Conservation (phyloP, 2,888 invertebrate species). For the Scaptodrosophila latifasciaeformis region DNA sequence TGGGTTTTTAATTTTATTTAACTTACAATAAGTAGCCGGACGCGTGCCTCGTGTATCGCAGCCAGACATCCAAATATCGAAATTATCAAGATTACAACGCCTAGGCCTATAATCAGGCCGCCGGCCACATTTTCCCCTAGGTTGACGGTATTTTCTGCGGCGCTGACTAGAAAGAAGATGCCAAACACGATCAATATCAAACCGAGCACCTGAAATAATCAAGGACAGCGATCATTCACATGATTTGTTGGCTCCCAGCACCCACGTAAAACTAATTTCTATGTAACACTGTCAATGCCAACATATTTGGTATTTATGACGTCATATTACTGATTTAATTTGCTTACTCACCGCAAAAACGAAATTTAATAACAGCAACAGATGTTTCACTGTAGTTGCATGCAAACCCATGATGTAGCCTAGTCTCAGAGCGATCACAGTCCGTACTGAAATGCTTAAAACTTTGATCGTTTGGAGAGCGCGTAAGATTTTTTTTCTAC, state of each 20-base stretch:
- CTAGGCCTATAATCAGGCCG: slow-evolving; percentile 63
- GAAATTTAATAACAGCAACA: slow-evolving; percentile 67
- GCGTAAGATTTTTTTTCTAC: too few species aligned
- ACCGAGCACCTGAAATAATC: slow-evolving; percentile 56
- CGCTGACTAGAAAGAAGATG: slow-evolving; percentile 64
- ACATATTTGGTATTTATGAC: not conserved
- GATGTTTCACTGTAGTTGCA: slow-evolving; percentile 64
- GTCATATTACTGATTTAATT: not conserved
- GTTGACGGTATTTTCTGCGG: slow-evolving; percentile 56
- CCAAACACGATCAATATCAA: slow-evolving; percentile 64
- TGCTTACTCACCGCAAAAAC: slow-evolving; percentile 59
- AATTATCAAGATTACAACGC: slow-evolving; percentile 54
- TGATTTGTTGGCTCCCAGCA: slow-evolving; percentile 2
- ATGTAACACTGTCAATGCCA: not conserved
- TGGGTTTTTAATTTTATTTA: not conserved
- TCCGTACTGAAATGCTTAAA: too few species aligned
- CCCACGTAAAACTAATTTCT: not conserved
- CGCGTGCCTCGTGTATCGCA: slow-evolving; percentile 62
- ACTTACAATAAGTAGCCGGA: slow-evolving; percentile 56
- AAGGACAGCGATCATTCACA: not conserved
- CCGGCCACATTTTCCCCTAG: slow-evolving; percentile 69
- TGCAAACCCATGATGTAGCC: slow-evolving; percentile 54
- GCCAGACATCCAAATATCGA: slow-evolving; percentile 67
- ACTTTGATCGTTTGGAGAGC: too few species aligned
- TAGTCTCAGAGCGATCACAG: too few species aligned